phyloP scores from a whole-genome alignment of 2,113 vertebrate genomes.

The Laticauda colubrina region DNA sequence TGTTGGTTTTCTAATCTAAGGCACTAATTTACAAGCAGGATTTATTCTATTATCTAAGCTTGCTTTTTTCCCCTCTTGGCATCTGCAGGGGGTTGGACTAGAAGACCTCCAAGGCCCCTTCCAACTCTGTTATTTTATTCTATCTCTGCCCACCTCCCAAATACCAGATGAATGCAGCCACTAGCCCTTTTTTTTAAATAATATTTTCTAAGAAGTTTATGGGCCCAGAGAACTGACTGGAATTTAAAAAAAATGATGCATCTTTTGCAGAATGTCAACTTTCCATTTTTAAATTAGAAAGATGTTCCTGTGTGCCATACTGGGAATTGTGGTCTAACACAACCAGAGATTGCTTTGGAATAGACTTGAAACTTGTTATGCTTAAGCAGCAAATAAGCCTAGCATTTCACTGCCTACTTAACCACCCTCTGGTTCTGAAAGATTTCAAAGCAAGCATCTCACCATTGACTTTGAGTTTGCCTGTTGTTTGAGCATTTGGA shows the following conservation, averaged over 20 bases:
- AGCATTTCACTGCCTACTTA: background rate
- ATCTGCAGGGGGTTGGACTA: too few species aligned
- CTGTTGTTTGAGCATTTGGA: constrained; percentile 78
- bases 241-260: background rate
- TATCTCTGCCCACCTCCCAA: background rate
- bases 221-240: background rate
- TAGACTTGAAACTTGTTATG: background rate
- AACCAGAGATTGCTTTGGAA: background rate
- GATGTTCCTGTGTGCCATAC: background rate
- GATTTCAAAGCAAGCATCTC: constrained; percentile 43
- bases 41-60: background rate
- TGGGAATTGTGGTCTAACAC: background rate
- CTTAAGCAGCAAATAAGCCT: background rate
- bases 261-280: background rate
- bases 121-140: too few species aligned
- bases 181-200: background rate
- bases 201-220: background rate
- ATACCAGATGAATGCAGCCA: background rate
- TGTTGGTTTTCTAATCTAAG: background rate
- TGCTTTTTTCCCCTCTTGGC: background rate
- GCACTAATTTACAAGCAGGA: background rate
- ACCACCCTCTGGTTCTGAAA: background rate
- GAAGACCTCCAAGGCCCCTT: too few species aligned
- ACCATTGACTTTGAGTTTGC: constrained; percentile 88
- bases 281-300: background rate